A percentile compares a stretch with the other conserved stretches of the same genome.
phyloP scores from a whole-genome alignment of 2,888 invertebrate species.

The Lomographa bimaculata region DNA sequence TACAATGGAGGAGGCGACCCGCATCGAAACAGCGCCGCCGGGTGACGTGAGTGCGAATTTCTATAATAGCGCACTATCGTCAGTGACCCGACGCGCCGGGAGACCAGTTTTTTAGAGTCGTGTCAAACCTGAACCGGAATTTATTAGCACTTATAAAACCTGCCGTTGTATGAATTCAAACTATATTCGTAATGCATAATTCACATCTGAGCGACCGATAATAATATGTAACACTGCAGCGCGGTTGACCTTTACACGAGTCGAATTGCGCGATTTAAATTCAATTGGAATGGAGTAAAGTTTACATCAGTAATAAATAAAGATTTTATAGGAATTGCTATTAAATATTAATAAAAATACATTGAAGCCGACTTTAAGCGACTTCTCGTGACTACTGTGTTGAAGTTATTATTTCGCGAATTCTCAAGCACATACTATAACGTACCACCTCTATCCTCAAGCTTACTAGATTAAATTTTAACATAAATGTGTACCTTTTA shows the following conservation, averaged over 20 bases:
- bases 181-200: constrained; percentile 55
- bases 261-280: constrained; percentile 28
- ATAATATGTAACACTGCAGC: constrained; percentile 44
- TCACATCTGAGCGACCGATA: constrained; percentile 42
- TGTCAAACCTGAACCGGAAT: constrained; percentile 38
- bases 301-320: too few relatives aligned
- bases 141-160: constrained; percentile 44
- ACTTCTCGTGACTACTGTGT: too few relatives aligned
- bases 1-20: constrained; percentile 1
- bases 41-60: constrained; percentile 21
- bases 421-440: too few relatives aligned
- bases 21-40: constrained; percentile 4
- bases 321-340: too few relatives aligned
- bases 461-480: too few relatives aligned
- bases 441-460: too few relatives aligned
- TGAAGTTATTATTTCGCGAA: too few relatives aligned
- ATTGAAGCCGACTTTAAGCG: too few relatives aligned
- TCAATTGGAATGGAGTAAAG: too few relatives aligned
- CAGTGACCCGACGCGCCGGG: constrained; percentile 30
- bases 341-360: too few relatives aligned
- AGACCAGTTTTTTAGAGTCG: constrained; percentile 34
- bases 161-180: constrained; percentile 49
- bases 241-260: constrained; percentile 44
- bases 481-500: too few relatives aligned
- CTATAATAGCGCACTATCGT: constrained; percentile 14